Conservation (phyloP, 2,113 vertebrate genomes). For the Guaruba guarouba region DNA sequence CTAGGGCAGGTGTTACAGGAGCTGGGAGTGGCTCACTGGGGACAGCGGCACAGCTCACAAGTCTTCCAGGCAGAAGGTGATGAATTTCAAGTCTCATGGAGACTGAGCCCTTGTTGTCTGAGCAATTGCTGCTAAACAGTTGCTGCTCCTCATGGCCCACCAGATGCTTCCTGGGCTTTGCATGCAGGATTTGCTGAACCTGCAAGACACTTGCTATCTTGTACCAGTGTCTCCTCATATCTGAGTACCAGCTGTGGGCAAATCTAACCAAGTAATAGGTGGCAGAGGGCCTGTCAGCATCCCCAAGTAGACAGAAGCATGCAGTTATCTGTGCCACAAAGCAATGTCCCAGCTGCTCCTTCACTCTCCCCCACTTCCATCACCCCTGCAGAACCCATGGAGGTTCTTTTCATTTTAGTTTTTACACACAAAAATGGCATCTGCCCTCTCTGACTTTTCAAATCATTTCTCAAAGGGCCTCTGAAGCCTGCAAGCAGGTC, state of each 20-base stretch:
- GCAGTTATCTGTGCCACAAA: not conserved
- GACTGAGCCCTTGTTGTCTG: rapidly evolving
- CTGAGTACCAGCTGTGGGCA: not conserved
- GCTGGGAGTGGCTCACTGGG: not conserved
- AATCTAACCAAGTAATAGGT: not conserved
- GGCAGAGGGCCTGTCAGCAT: not conserved
- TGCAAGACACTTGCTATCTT: not conserved
- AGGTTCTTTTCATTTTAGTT: not conserved
- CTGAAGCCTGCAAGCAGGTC: not conserved
- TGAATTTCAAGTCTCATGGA: not conserved
- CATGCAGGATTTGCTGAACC: not conserved
- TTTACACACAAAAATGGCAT: not conserved
- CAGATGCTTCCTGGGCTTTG: not conserved
- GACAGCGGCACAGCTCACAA: not conserved
- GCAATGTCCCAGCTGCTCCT: not conserved
- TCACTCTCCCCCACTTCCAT: not conserved
- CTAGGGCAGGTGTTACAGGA: not conserved
- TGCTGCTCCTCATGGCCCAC: not conserved
- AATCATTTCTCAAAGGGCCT: not conserved
- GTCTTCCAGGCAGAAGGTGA: not conserved
- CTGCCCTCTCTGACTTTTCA: not conserved
- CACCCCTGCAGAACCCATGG: not conserved
- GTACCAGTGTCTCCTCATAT: not conserved
- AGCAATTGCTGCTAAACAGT: not conserved
- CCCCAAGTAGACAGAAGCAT: not conserved